Conservation (phyloP, 2,888 invertebrate genomes). For the Drosophila macrospina region DNA sequence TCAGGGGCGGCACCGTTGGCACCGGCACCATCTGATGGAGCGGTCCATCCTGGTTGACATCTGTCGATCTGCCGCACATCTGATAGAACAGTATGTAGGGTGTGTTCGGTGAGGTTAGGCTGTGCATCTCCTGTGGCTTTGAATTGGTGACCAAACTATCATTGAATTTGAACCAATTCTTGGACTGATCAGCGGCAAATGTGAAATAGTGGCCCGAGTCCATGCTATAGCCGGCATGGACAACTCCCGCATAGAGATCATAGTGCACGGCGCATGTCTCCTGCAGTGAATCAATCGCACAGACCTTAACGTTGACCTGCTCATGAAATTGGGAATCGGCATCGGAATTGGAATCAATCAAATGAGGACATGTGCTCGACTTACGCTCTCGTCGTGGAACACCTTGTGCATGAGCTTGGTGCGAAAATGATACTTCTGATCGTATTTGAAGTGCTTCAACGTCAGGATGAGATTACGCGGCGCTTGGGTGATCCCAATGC, state of each 20-base stretch:
- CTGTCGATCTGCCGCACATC: constrained; percentile 83
- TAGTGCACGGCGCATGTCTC: constrained; percentile 87
- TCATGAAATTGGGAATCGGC: too few relatives aligned
- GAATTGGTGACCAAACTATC: constrained; percentile 90
- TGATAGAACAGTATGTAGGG: constrained; percentile 94
- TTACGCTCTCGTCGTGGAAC: constrained; percentile 87
- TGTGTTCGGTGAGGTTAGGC: constrained; percentile 90
- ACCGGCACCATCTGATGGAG: constrained; percentile 78
- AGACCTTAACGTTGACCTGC: constrained; percentile 85
- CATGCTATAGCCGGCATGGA: constrained; percentile 93
- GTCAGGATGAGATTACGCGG: constrained; percentile 93
- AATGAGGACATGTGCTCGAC: not conserved
- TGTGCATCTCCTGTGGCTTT: constrained; percentile 88
- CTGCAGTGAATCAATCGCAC: constrained; percentile 80
- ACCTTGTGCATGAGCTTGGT: constrained; percentile 92
- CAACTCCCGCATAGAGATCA: constrained; percentile 92
- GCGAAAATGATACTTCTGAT: constrained; percentile 89
- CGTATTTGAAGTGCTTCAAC: constrained; percentile 92
- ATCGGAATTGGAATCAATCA: too few relatives aligned
- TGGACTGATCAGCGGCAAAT: constrained; percentile 88
- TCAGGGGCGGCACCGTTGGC: constrained; percentile 75
- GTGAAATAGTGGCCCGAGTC: constrained; percentile 96
- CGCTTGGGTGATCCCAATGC: constrained; percentile 89
- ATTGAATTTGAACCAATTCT: constrained; percentile 92
- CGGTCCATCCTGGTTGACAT: constrained; percentile 60